phyloP scores from a whole-genome alignment of 2,113 vertebrate species.

The Pteruthius melanotis region DNA sequence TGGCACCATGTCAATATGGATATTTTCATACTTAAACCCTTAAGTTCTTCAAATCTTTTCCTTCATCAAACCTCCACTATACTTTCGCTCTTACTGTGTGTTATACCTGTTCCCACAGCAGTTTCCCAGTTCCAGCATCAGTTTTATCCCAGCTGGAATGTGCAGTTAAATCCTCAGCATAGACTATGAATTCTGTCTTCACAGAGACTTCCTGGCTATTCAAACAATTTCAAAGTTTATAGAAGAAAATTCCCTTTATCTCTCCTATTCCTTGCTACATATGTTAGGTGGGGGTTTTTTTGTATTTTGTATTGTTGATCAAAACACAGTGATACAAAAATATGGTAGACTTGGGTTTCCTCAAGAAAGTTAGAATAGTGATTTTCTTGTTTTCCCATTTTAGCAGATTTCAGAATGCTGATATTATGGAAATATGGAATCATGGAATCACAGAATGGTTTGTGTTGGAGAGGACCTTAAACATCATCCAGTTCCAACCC shows the following conservation, averaged over 20 bases:
- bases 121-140: not conserved
- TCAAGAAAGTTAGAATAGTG: not conserved
- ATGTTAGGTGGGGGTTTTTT: not conserved
- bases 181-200: not conserved
- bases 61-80: not conserved
- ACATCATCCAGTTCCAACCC: not conserved
- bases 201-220: not conserved
- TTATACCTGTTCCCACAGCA: not conserved
- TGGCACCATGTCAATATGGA: not conserved
- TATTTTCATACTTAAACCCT: not conserved
- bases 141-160: not conserved
- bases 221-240: not conserved
- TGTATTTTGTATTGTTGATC: not conserved
- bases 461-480: not conserved
- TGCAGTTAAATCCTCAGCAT: not conserved
- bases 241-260: not conserved
- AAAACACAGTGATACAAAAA: not conserved
- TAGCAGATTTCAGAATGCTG: not conserved
- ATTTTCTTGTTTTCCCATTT: not conserved
- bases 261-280: not conserved
- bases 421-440: not conserved
- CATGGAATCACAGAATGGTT: not conserved
- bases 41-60: not conserved
- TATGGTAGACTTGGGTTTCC: not conserved
- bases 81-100: not conserved